Evolutionary conservation across 2,888 invertebrate genomes (phyloP), one percentile per base, ranked within the genome.

Genomic region (Dione vanillae): DNA sequence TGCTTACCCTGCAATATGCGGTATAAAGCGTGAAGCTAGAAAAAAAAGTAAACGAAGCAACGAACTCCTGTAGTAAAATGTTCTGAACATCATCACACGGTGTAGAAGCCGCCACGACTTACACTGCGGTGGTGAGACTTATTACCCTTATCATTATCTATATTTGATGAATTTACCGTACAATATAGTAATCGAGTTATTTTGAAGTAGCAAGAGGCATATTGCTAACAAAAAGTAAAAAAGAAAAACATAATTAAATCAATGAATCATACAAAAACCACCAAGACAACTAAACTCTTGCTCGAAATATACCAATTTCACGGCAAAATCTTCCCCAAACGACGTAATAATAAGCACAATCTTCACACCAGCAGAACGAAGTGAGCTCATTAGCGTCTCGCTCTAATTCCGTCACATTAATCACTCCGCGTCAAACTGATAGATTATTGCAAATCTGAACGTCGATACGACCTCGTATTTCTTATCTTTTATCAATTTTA

Each of bases 381-480:
- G 37, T 6, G 56, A 16, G 16, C 56, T 56, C 56, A 56, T 56
- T 56, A 56, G 16, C 37, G n/a, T 14, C 54, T 2, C 10, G 11
- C 16, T 56, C 16, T 56, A 37, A 56, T n/a, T 56, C 16, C 56
- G 37, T 1, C 0, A 6, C 56, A 56, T 56, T 37, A 37, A 16
- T 37, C 54, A 37, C 54, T 2, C 5, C 54, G n/a, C 54, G 54
- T 37, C 37, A 56, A 37, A 56, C 37, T 56, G 54, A 56, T 37
- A 37, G 54, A 56, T 37, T 56, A 56, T 56, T 0, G 16, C 37
- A 16, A 56, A 56, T 37, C 37, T 56, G 37, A 16, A 16, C 37
- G 54, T 56, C 54, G 54, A 56, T 56, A 56, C 16, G 54, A 56
- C 37, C 37, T 56, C 37, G 54, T 56, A 37, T 37, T 56, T 37